phyloP scores from a whole-genome alignment of 2,888 invertebrate genomes.

The Amblyjoppa proteus region DNA sequence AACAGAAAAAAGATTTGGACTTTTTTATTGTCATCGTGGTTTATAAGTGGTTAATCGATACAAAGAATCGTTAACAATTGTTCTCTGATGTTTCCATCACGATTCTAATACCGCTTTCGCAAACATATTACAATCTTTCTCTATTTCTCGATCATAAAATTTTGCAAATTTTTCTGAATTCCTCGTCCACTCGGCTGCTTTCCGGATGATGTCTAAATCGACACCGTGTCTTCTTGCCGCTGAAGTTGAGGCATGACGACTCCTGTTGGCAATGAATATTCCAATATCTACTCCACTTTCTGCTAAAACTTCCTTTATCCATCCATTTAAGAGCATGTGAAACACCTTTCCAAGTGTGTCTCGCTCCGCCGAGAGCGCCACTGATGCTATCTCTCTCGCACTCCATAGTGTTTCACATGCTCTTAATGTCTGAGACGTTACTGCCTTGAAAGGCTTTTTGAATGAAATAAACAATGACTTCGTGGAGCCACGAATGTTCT shows the following conservation, averaged over 20 bases:
- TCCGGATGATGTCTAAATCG: constrained; percentile 64
- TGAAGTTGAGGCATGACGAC: constrained; percentile 71
- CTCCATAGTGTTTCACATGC: too few relatives aligned
- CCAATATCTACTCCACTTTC: constrained; percentile 66
- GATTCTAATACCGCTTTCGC: background rate
- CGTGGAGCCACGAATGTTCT: constrained; percentile 16
- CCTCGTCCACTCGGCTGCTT: constrained; percentile 69
- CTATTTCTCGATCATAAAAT: constrained; percentile 28
- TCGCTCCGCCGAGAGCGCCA: too few relatives aligned
- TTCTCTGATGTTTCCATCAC: background rate
- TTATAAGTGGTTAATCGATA: background rate
- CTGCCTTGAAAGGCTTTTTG: constrained; percentile 59
- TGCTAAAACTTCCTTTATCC: constrained; percentile 50
- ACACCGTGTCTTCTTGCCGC: constrained; percentile 66
- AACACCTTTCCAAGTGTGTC: too few relatives aligned
- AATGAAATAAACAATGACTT: constrained; percentile 59
- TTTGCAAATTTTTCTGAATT: constrained; percentile 66
- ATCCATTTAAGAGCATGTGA: constrained; percentile 17
- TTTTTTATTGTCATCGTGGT: constrained; percentile 12
- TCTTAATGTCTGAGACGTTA: constrained; percentile 66
- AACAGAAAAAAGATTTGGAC: background rate
- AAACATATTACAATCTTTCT: background rate
- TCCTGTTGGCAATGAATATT: constrained; percentile 62
- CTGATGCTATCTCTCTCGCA: too few relatives aligned
- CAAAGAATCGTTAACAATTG: background rate